Evolutionary conservation across 2,888 invertebrate genomes (phyloP), one percentile per base, ranked within the genome.

Genomic region (Molorchus minor): DNA sequence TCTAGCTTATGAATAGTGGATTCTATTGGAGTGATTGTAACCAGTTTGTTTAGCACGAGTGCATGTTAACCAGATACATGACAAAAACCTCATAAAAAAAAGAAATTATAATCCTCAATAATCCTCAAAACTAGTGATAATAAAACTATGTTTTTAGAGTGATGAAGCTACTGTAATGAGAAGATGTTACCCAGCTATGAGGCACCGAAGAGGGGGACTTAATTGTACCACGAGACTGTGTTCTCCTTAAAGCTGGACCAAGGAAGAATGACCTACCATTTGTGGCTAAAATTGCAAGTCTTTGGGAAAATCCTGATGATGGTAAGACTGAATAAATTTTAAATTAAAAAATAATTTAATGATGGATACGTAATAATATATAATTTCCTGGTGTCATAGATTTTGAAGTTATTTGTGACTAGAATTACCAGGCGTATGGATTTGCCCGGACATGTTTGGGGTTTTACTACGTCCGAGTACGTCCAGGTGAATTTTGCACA

Each of bases 231-330:
- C 87, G 92, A 53, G 97, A 98, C 83, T 96, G 96, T 82, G 94
- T 98, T 55, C 85, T 98, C 58, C 84, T 98, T 65, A 91, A 93
- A 69, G 94, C 96, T 40, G 93, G 93, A 51, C 87, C 84, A 76
- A 87, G 86, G 72, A 90, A 89, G 73, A 92, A 90, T 71, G 94
- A 95, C 77, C 86, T 96, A 70, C 98, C 98, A 17, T 98, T 91
- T 81, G 94, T 98, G 51, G 98, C 97, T 46, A 92, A 96, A 82
- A 92, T 98, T 64, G 93, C 94, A 52, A 91, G 93, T 58, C 86
- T 98, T 25, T 98, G 96, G 96, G 95, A 96, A 81, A 94, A n/a
- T n/a, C 92, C 94, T 2, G 92, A 92, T 53, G 93, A 94, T 80
- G 95, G 96, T 94, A 79, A 83, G 83, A 75, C n/a, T n/a, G n/a